phyloP scores from a whole-genome alignment of 2,888 invertebrate genomes.

The Nysson spinosus region DNA sequence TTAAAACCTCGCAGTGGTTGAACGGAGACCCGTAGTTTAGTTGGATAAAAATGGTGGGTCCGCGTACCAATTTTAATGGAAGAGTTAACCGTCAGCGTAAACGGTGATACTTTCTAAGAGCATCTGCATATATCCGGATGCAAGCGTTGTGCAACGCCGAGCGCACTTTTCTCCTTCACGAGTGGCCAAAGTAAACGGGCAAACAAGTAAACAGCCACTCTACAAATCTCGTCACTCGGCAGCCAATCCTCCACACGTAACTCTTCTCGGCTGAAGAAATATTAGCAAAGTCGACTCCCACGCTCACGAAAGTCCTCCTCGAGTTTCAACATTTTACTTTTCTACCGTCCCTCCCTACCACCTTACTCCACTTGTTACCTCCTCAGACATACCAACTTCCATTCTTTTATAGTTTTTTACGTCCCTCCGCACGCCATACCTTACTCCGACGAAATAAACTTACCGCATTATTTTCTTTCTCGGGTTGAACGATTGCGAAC shows the following conservation, averaged over 20 bases:
- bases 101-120: not conserved
- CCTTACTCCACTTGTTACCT: not conserved
- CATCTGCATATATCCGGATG: not conserved
- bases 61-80: not conserved
- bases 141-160: conserved; percentile 3
- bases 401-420: not conserved
- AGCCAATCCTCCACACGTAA: conserved; percentile 22
- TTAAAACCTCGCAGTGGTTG: not conserved
- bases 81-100: conserved; percentile 1
- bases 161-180: conserved; percentile 26
- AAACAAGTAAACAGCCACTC: conserved; percentile 41
- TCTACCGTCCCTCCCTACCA: not conserved
- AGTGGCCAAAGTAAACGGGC: conserved; percentile 43
- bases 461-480: no score
- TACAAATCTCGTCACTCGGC: conserved; percentile 42
- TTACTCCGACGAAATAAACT: no score
- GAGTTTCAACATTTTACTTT: conserved; percentile 28
- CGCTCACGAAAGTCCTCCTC: conserved; percentile 19
- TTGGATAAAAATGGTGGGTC: not conserved
- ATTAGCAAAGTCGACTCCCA: conserved; percentile 32
- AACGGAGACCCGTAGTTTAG: not conserved
- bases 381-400: not conserved
- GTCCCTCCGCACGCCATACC: no score
- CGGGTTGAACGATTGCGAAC: no score
- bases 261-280: conserved; percentile 34